phyloP scores from a whole-genome alignment of 2,888 invertebrate genomes.

The Dromius quadrimaculatus region DNA sequence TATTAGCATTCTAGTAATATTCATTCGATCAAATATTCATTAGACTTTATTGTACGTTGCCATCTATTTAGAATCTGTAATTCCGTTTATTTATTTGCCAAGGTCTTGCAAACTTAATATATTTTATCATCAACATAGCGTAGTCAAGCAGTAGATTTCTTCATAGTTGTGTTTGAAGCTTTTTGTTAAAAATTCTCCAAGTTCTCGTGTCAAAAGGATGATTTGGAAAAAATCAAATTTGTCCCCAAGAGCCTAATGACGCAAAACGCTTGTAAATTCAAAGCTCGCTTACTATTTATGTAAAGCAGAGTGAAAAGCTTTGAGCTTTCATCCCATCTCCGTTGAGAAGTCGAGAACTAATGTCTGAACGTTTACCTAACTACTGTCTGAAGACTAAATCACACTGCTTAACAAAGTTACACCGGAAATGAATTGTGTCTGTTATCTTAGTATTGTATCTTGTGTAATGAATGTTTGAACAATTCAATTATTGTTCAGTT shows the following conservation, averaged over 20 bases:
- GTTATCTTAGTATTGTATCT: constrained; percentile 39
- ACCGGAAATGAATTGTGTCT: constrained; percentile 40
- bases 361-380: constrained; percentile 25
- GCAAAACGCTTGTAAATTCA: constrained; percentile 7
- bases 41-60: too few species aligned
- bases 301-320: constrained; percentile 15
- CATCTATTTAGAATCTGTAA: too few species aligned
- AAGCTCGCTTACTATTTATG: constrained; percentile 36
- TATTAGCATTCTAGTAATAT: too few species aligned
- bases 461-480: constrained; percentile 44
- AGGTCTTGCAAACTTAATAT: too few species aligned
- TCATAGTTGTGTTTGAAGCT: too few species aligned
- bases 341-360: constrained; percentile 6
- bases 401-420: neutral
- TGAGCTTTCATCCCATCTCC: constrained; percentile 12
- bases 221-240: too few species aligned
- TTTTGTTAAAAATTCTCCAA: too few species aligned
- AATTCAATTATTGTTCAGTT: constrained; percentile 35
- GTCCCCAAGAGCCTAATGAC: constrained; percentile 31
- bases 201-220: too few species aligned
- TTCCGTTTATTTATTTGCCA: too few species aligned
- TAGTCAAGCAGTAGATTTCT: too few species aligned
- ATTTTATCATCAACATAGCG: too few species aligned
- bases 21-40: too few species aligned
- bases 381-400: neutral